A percentile compares a stretch with the other conserved stretches of the same genome.
Conservation (phyloP, 2,888 invertebrate genomes). For the Brachyptera putata region DNA sequence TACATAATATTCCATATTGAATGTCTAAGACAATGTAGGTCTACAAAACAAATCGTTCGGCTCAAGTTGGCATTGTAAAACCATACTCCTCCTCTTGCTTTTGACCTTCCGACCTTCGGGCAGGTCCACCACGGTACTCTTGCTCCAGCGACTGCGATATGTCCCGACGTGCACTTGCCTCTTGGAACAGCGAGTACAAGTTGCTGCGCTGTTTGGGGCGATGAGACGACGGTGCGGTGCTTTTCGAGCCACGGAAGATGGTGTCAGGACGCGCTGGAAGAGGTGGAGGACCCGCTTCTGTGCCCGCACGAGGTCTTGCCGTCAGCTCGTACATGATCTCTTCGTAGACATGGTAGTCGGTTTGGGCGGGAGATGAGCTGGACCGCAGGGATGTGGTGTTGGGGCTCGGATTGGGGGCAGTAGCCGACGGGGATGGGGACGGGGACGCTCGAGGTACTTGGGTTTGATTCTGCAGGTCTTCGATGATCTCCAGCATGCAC, state of each 20-base stretch:
- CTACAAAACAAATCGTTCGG: background rate
- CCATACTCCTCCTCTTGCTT: conserved; percentile 35
- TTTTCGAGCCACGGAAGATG: conserved; percentile 26
- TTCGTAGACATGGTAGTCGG: conserved; percentile 41
- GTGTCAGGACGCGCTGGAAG: conserved; percentile 36
- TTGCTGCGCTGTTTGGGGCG: conserved; percentile 39
- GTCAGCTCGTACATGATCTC: conserved; percentile 40
- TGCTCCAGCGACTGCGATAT: conserved; percentile 39
- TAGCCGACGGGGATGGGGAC: conserved; percentile 26
- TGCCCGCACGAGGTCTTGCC: conserved; percentile 25
- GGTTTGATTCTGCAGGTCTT: conserved; percentile 39
- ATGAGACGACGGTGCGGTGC: conserved; percentile 15
- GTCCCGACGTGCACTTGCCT: conserved; percentile 37
- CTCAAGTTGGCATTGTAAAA: conserved; percentile 33
- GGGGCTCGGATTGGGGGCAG: conserved; percentile 28
- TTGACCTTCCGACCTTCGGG: background rate
- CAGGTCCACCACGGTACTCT: conserved; percentile 33
- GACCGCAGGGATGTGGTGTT: conserved; percentile 21
- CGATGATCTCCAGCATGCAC: conserved; percentile 41
- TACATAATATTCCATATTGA: too few species aligned
- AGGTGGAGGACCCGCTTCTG: conserved; percentile 35
- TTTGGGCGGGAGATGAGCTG: conserved; percentile 10
- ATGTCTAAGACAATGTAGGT: background rate
- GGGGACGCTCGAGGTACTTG: conserved; percentile 25
- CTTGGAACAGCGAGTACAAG: conserved; percentile 39